phyloP scores from a whole-genome alignment of 1,140 invertebrate species.

The Potamilus streckersoni region DNA sequence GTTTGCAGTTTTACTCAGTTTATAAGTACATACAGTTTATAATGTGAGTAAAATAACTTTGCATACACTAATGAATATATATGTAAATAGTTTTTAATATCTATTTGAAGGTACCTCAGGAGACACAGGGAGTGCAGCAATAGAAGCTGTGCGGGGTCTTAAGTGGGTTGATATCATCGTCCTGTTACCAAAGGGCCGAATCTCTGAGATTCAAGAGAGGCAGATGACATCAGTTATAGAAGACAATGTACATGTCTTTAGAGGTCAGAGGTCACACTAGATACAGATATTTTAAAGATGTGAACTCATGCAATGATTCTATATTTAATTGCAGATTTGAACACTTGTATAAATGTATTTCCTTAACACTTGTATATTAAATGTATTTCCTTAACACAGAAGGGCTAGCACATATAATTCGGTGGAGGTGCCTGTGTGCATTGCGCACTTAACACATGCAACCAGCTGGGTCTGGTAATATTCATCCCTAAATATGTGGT shows the following conservation, averaged over 20 bases:
- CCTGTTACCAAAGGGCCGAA: constrained; percentile 66
- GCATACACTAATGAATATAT: background rate
- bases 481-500: too few relatives aligned
- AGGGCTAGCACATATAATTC: too few relatives aligned
- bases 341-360: too few relatives aligned
- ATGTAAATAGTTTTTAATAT: constrained; percentile 3
- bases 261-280: constrained; percentile 43
- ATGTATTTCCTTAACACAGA: too few relatives aligned
- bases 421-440: too few relatives aligned
- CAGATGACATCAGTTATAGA: constrained; percentile 70
- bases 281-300: background rate
- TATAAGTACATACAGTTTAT: background rate
- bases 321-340: too few relatives aligned
- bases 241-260: constrained; percentile 68
- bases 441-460: too few relatives aligned
- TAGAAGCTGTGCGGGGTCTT: constrained; percentile 66
- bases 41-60: background rate
- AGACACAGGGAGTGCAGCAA: constrained; percentile 71
- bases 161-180: constrained; percentile 69
- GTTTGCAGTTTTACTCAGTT: too few relatives aligned
- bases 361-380: too few relatives aligned
- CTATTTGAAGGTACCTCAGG: constrained; percentile 68
- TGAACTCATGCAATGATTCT: too few relatives aligned
- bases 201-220: constrained; percentile 68
- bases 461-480: too few relatives aligned